Base-by-base conservation (phyloP, 2,797 vertebrate genomes). In the Leptoclinus maculatus region DNA sequence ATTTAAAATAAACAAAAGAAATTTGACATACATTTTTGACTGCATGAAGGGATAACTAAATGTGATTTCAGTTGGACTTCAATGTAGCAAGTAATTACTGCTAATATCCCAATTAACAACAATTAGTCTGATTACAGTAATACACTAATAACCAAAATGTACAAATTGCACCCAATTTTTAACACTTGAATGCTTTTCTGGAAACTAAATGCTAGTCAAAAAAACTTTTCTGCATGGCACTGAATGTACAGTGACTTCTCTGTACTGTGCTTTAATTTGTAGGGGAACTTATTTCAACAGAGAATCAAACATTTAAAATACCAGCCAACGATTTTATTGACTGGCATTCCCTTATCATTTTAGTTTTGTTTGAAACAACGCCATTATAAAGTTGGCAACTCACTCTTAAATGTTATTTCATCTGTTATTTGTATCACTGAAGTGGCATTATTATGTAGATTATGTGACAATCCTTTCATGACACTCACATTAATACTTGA, bases 381-480 rank as follows among this genome's bases (percentile, higher is more conserved):
- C 56, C 65, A 65, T 34, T 27, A 27, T 25, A 10, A 71, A 57
- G 9, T 69, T 54, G 74, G 78, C 57, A 69, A 13, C 23, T 38
- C 69, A 76, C 16, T 69, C 29, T 67, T 58, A 49, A 76, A 83
- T 59, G 12, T 66, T 51, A 73, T 71, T 59, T 39, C 43, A 67
- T 87, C 39, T 45, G 27, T 66, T 45, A n/a, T 83, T 73, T 57
- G 32, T 75, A 64, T 86, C 71, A 83, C 74, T 78, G 14, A 80
- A 77, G 67, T 78, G 82, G 47, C 67, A 77, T 87, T 80, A 66
- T 74, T 36, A 69, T 74, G 72, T 92, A 79, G 41, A 87, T 69
- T 76, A 56, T 83, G 79, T 89, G 91, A 93, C 87, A 93, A 92
- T 92, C 86, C 10, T 83, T 79, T 51, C 63, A 67, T 84, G 60